Conservation (phyloP, 2,888 invertebrate species). For the Amphiduros pacificus region DNA sequence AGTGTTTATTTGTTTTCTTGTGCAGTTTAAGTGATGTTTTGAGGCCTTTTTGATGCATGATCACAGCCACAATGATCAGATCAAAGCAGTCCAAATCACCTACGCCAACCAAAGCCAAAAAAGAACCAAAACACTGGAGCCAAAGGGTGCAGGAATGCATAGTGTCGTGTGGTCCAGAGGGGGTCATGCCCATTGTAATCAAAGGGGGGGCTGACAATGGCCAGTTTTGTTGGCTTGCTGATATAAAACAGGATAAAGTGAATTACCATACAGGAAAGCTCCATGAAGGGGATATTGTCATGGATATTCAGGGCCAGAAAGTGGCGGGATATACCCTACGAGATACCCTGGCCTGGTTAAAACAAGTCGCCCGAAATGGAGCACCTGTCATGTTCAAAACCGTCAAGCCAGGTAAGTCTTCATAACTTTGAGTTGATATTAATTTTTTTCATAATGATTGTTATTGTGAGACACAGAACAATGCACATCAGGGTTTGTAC, state of each 20-base stretch:
- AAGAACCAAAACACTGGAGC: conserved; percentile 58
- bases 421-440: background rate
- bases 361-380: conserved; percentile 64
- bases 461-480: no score
- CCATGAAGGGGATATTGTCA: conserved; percentile 59
- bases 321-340: conserved; percentile 66
- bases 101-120: conserved; percentile 16
- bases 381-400: conserved; percentile 64
- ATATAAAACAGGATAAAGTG: conserved; percentile 47
- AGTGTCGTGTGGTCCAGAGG: conserved; percentile 59
- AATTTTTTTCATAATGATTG: no score
- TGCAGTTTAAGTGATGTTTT: no score
- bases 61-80: no score
- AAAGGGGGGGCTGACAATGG: conserved; percentile 64
- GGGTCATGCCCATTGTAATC: conserved; percentile 58
- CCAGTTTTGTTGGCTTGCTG: conserved; percentile 52
- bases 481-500: no score
- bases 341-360: conserved; percentile 64
- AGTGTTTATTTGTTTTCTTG: no score
- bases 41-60: no score
- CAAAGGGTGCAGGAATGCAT: conserved; percentile 60
- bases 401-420: conserved; percentile 62
- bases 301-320: conserved; percentile 65
- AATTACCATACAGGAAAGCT: conserved; percentile 54
- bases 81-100: conserved; percentile 21